Evolutionary conservation across 1,140 invertebrate species (phyloP), one percentile per base, ranked within the genome.

Genomic region (Danaus melanippus): DNA sequence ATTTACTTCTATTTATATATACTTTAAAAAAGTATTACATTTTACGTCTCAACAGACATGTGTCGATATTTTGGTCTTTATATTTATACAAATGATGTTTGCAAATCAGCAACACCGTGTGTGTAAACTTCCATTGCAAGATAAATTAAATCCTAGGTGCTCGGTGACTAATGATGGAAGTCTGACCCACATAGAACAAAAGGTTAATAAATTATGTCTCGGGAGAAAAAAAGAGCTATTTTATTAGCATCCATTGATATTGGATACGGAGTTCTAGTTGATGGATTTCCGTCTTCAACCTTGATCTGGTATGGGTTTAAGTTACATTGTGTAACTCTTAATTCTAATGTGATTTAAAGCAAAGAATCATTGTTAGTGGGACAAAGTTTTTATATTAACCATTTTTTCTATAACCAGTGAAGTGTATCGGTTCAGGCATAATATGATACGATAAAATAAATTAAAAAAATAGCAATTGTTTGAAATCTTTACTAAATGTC

Each of bases 181-280:
- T 72, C 62, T 60, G 76, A 74, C 79, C 78, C 63, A 80, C 69
- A 72, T 74, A 69, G 58, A 59, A 79, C 77, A 82, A 84, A 80
- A 60, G 67, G 52, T 57, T 61, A 67, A 82, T 82, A 84, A 84
- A 84, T 82, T 32, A 74, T 72, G 54, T 60, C 60, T 73, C 71
- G 67, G 71, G 60, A 80, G 68, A 69, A 79, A 81, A 80, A 79
- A 75, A 62, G 66, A 65, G 77, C 66, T 65, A 57, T 64, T 71
- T 71, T 66, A 73, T 64, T 65, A 58, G 59, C 64, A 53, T 47
- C 51, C 59, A 69, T 66, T 66, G 64, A 67, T 71, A 64, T 53
- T 53, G 43, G 57, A 64, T 53, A 59, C 56, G 44, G 44, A 60
- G 60, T 60, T 60, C 59, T 47, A 58, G 53, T 63, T 61, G 61